Evolutionary conservation across 37 sponge, comb jelly and placozoan genomes (phyloP).

Genomic region (Ianthella basta): DNA sequence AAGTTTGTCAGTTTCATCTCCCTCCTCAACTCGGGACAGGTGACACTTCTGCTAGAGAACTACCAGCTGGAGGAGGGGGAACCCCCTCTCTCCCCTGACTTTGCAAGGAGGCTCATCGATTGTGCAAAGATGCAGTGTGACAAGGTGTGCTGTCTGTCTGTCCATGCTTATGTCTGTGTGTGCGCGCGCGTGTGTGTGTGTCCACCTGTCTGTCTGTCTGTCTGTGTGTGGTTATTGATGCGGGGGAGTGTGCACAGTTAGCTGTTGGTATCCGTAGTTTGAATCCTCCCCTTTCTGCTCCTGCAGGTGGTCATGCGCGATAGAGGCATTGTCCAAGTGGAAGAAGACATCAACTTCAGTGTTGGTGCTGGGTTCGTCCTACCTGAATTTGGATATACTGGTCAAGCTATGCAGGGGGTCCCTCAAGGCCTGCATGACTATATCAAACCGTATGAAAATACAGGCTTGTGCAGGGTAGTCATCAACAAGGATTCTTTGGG

Average conservation of each 20-base stretch:
- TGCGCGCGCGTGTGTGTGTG: too few species aligned
- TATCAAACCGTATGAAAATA: conserved; percentile 33
- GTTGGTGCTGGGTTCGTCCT: conserved; percentile 41
- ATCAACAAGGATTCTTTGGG: conserved; percentile 35
- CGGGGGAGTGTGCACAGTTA: too few species aligned
- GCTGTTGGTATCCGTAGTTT: too few species aligned
- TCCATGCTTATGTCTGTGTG: too few species aligned
- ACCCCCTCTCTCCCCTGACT: conserved; percentile 11
- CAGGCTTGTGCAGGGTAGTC: conserved; percentile 39
- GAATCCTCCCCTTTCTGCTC: too few species aligned
- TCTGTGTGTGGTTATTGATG: too few species aligned
- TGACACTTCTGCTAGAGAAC: conserved; percentile 41
- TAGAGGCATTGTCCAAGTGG: conserved; percentile 32
- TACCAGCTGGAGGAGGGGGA: conserved; percentile 41
- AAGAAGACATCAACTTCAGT: conserved; percentile 57
- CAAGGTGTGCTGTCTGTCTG: too few species aligned
- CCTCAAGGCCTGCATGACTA: conserved; percentile 66
- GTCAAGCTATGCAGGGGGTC: conserved; percentile 57
- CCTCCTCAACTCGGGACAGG: conserved; percentile 52
- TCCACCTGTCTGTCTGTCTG: too few species aligned
- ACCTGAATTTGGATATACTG: conserved; percentile 74
- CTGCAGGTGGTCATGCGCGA: conserved; percentile 31
- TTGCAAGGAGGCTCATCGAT: background rate
- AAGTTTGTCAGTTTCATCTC: background rate
- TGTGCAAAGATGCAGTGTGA: conserved; percentile 46